Conservation (phyloP, 1,140 invertebrate genomes). For the Neuroterus valhalla region DNA sequence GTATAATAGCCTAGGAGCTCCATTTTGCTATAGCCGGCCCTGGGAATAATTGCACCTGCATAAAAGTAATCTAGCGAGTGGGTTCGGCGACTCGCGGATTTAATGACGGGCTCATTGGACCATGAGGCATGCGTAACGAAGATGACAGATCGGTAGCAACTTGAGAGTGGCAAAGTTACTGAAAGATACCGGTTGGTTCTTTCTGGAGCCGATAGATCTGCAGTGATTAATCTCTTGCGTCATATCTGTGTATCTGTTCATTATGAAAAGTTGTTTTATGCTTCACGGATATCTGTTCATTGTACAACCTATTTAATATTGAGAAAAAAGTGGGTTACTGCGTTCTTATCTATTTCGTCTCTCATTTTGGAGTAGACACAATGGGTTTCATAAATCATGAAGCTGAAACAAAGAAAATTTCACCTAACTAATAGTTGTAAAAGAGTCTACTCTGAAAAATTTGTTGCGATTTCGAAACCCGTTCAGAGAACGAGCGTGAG, state of each 20-base stretch:
- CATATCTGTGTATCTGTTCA: neutral
- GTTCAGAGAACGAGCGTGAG: too few species aligned
- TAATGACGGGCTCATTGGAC: constrained; percentile 8
- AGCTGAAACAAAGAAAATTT: too few species aligned
- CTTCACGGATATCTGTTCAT: neutral
- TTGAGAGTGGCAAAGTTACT: constrained; percentile 25
- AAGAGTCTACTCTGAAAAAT: too few species aligned
- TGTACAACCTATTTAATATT: too few species aligned
- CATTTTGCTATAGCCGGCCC: too few species aligned
- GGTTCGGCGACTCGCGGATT: constrained; percentile 8
- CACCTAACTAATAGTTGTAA: too few species aligned
- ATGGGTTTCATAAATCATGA: too few species aligned
- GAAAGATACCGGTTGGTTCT: constrained; percentile 4
- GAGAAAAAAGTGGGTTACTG: too few species aligned
- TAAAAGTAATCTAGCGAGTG: constrained; percentile 13
- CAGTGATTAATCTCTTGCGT: constrained; percentile 17
- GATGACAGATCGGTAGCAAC: constrained; percentile 31
- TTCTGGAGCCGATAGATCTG: neutral
- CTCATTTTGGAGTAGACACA: too few species aligned
- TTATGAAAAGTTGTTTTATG: neutral
- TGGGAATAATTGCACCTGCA: neutral
- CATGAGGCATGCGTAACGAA: constrained; percentile 27
- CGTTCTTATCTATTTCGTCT: too few species aligned
- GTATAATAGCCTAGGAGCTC: too few species aligned
- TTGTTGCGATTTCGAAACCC: too few species aligned